Evolutionary conservation across 2,797 vertebrate genomes (phyloP).

Genomic region (Paedocypris micromegethes): DNA sequence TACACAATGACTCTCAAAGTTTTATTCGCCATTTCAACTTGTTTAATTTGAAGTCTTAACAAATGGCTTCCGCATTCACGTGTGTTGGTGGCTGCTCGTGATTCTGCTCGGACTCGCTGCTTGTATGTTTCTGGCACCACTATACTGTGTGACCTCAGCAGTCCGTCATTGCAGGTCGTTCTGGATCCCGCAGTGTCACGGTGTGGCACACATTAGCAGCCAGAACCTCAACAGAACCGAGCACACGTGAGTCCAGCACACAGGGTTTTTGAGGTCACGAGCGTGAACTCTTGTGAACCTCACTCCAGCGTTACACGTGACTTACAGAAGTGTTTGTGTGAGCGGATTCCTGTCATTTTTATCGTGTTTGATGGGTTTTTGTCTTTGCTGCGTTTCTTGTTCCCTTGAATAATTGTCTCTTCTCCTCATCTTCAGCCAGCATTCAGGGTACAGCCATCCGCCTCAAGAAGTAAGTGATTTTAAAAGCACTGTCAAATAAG

Average conservation of each 20-base stretch:
- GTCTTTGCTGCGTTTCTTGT: background rate
- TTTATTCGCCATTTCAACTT: no score
- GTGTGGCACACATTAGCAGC: slow-evolving; percentile 72
- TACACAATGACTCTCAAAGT: no score
- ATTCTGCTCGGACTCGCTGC: slow-evolving; percentile 60
- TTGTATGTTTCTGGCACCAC: slow-evolving; percentile 24
- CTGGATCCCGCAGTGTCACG: slow-evolving; percentile 75
- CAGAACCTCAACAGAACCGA: slow-evolving; percentile 76
- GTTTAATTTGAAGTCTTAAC: no score
- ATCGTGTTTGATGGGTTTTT: background rate
- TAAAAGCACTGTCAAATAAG: background rate
- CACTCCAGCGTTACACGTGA: background rate
- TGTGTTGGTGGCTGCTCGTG: background rate
- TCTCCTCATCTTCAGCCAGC: slow-evolving; percentile 60
- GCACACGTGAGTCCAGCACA: slow-evolving; percentile 69
- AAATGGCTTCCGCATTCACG: no score
- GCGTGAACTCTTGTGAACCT: no score
- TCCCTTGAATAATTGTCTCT: background rate
- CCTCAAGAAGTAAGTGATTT: slow-evolving; percentile 66
- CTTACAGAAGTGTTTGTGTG: background rate
- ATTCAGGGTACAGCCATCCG: slow-evolving; percentile 67
- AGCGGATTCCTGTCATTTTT: background rate
- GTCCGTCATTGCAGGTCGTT: slow-evolving; percentile 67
- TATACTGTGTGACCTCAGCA: slow-evolving; percentile 48
- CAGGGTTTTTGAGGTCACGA: no score